A percentile compares a stretch with the other conserved stretches of the same genome.
These are phyloP conservation scores for Amiota minor DNA, from an alignment of 2,888 invertebrate genomes.

Conservation along the genomic window DNA sequence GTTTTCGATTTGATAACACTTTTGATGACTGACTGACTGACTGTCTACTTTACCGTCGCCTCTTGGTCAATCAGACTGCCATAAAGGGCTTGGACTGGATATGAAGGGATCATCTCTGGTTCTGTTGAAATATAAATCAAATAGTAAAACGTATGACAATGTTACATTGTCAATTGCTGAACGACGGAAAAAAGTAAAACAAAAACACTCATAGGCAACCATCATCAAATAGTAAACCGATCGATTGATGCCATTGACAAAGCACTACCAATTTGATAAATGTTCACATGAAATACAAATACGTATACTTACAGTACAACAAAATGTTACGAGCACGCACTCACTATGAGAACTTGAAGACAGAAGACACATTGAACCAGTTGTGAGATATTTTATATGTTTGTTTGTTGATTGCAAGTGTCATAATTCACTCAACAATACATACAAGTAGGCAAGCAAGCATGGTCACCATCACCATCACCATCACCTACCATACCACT, in stretches of 20 bases:
- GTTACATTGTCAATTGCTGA: slow-evolving; percentile 55
- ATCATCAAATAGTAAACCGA: too few relatives aligned
- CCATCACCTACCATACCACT: too few relatives aligned
- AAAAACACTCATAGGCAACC: too few relatives aligned
- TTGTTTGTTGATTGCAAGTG: slow-evolving; percentile 19
- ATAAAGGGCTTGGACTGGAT: background rate
- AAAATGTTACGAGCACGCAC: too few relatives aligned
- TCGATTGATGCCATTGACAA: too few relatives aligned
- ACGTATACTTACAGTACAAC: too few relatives aligned
- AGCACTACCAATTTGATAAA: too few relatives aligned
- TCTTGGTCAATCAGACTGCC: background rate
- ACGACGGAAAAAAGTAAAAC: background rate
- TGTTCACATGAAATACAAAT: too few relatives aligned
- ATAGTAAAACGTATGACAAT: slow-evolving; percentile 59
- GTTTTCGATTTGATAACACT: background rate
- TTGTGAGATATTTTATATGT: background rate
- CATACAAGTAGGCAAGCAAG: background rate
- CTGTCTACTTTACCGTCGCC: background rate
- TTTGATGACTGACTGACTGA: background rate
- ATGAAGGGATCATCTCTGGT: background rate
- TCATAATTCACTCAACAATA: slow-evolving; percentile 62
- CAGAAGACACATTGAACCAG: slow-evolving; percentile 42
- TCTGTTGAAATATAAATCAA: slow-evolving; percentile 54
- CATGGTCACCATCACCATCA: too few relatives aligned
- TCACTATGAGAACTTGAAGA: background rate